phyloP scores from a whole-genome alignment of 2,888 invertebrate genomes.

The Agrochola macilenta region DNA sequence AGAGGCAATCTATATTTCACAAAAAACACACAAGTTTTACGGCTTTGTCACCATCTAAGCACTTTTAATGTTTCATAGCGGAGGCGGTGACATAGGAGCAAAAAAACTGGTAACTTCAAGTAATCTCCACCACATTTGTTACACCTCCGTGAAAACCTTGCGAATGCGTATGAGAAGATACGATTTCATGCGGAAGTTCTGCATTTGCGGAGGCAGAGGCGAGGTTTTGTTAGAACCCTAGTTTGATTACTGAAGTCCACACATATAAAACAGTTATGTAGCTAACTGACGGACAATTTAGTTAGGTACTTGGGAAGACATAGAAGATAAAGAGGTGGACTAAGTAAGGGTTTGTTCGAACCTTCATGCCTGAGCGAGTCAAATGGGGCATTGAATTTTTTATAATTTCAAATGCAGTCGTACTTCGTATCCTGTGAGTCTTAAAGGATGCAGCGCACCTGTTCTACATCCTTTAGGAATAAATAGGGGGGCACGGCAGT shows the following conservation, averaged over 20 bases:
- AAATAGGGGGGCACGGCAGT: not conserved
- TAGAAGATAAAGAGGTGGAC: not conserved
- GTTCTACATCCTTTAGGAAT: not conserved
- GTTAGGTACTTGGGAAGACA: no score
- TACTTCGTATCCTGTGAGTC: not conserved
- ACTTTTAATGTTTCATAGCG: not conserved
- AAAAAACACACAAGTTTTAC: not conserved
- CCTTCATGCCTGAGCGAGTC: not conserved
- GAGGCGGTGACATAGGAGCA: no score
- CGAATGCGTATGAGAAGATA: not conserved
- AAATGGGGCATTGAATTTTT: not conserved
- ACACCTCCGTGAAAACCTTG: not conserved
- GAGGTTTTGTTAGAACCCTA: not conserved
- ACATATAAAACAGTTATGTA: not conserved
- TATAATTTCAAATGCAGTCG: not conserved
- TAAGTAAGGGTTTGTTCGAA: not conserved
- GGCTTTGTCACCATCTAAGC: not conserved
- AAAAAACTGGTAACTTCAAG: not conserved
- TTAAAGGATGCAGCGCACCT: not conserved
- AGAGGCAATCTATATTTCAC: not conserved
- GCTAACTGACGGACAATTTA: not conserved
- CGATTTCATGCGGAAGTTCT: not conserved
- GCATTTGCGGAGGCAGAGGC: no score
- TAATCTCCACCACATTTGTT: not conserved
- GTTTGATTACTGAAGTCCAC: not conserved